Conservation (phyloP, 2,113 vertebrate genomes). For the Sinosuthora webbiana region DNA sequence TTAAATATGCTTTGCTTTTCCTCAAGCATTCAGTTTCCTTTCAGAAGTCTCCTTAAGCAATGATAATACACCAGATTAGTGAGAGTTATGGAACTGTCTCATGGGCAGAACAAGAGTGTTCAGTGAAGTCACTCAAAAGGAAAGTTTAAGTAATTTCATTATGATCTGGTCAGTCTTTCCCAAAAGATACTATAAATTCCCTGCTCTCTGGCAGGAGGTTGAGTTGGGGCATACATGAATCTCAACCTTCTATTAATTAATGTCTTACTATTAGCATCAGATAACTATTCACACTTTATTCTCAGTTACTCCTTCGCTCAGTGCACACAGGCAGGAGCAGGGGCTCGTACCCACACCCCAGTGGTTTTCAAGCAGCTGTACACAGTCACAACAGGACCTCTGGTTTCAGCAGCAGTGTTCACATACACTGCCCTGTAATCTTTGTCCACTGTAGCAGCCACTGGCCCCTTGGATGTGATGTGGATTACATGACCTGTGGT, state of each 20-base stretch:
- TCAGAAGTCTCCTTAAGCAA: neutral
- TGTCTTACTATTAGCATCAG: neutral
- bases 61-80: neutral
- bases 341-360: accelerated
- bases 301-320: neutral
- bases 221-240: neutral
- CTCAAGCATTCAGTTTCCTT: neutral
- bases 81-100: neutral
- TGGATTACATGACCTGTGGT: accelerated
- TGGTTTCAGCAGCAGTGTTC: neutral
- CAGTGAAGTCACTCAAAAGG: neutral
- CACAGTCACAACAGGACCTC: accelerated
- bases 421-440: neutral
- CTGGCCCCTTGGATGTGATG: neutral
- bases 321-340: neutral
- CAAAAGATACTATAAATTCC: neutral
- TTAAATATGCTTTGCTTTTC: neutral
- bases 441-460: accelerated
- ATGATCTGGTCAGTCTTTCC: accelerated
- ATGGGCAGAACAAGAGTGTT: neutral
- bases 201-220: neutral
- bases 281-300: neutral
- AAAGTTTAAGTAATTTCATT: neutral
- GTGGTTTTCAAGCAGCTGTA: neutral
- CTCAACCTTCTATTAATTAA: neutral